Base-by-base conservation (phyloP, 2,797 vertebrate genomes). In the Lycodopsis pacificus region DNA sequence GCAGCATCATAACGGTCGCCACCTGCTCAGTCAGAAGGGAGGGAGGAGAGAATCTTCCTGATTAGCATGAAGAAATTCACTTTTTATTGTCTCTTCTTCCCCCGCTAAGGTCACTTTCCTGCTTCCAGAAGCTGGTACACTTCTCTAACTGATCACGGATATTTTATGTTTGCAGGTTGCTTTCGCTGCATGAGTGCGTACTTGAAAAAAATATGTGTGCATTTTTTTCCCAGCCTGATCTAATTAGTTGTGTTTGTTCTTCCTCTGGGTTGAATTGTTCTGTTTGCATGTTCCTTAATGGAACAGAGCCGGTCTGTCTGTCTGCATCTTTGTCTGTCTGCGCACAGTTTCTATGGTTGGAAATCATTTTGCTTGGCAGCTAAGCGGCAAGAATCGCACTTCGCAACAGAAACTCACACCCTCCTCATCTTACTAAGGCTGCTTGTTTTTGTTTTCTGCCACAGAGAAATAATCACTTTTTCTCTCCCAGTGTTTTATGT, bases 381-480 rank as follows among this genome's bases (percentile, higher is more conserved):
- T 84, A 86, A 89, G 83, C 76, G 67, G 81, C 79, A 88, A 86
- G 72, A 88, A 86, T 90, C 81, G 59, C 87, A 84, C 88, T 76
- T 91, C 79, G 83, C 63, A 83, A 84, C 70, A 89, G 75, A 92
- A 90, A 80, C 79, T 89, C 86, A 90, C 89, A 89, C 89, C 84
- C 82, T 91, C 79, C 79, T 86, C 82, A 85, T 89, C 76, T 74
- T 85, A 86, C 83, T 87, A 72, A 88, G 74, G 66, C 83, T 85
- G 80, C 73, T 73, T 86, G 75, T 80, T 89, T 88, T 91, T 88
- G 73, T 85, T 91, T 90, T 80, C 83, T 80, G 75, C 77, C 82
- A 81, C 51, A 81, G 76, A 89, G 79, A 86, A 91, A 90, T 82
- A 85, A 86, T 88, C 77, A 81, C 71, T 79, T 82, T 80, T 82